These are phyloP conservation scores for cattle (Bos taurus) DNA, from an alignment of 2,113 vertebrate genomes.

Conservation along the genomic window ARS-UCD2.0 NC_037336.1:8475001-8475500, in stretches of 20 bases:
- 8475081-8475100: neutral
- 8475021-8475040: neutral
- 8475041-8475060: neutral
- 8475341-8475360: neutral
- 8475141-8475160: neutral
- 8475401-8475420: neutral
- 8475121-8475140: neutral
- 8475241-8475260: neutral
- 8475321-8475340: neutral
- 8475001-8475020: neutral
- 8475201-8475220: neutral
- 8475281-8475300: accelerated
- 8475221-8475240: neutral
- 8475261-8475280: neutral
- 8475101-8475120: neutral
- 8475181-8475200: neutral
- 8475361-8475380: neutral
- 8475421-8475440: neutral
- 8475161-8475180: neutral
- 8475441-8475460: neutral
- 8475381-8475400: neutral
- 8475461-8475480: accelerated
- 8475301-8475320: neutral
- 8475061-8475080: neutral
- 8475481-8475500: neutral